A percentile compares a stretch with the other conserved stretches of the same genome.
Evolutionary conservation across 2,888 invertebrate species (phyloP).

Genomic region (Calliopum simillimum): DNA sequence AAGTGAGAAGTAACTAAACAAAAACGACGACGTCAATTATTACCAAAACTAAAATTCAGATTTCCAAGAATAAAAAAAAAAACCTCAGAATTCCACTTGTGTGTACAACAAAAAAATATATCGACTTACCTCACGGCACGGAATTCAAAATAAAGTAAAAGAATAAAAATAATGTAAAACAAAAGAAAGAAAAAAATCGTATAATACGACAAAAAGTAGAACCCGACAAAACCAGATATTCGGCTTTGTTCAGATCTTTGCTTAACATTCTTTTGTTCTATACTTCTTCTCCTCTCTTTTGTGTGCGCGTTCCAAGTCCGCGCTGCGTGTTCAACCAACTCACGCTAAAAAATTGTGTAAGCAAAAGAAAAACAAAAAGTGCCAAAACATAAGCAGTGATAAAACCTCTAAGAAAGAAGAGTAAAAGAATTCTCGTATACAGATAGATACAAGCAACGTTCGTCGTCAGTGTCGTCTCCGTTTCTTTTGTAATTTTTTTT

Average conservation of each 20-base stretch:
- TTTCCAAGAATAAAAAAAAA: constrained; percentile 13
- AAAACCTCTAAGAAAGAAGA: too few species aligned
- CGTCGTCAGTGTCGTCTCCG: too few species aligned
- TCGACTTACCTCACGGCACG: constrained; percentile 59
- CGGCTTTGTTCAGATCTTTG: constrained; percentile 54
- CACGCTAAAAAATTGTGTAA: neutral
- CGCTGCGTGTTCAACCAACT: constrained; percentile 7
- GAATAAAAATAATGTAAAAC: constrained; percentile 32
- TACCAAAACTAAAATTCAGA: neutral
- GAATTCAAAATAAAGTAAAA: constrained; percentile 48
- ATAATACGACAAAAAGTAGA: constrained; percentile 41
- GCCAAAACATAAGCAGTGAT: too few species aligned
- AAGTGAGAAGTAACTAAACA: neutral
- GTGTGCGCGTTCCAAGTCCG: neutral
- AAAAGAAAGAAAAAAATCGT: constrained; percentile 47
- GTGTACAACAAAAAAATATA: constrained; percentile 45
- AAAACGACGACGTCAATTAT: neutral
- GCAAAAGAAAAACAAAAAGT: neutral
- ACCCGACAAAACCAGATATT: constrained; percentile 59
- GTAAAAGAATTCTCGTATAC: too few species aligned
- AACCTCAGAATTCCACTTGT: constrained; percentile 13
- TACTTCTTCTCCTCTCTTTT: neutral
- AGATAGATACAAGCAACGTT: too few species aligned
- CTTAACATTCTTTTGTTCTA: constrained; percentile 22
- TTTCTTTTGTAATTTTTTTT: neutral